Conservation (phyloP, 2,113 vertebrate species). For the Callionymus lyra region DNA sequence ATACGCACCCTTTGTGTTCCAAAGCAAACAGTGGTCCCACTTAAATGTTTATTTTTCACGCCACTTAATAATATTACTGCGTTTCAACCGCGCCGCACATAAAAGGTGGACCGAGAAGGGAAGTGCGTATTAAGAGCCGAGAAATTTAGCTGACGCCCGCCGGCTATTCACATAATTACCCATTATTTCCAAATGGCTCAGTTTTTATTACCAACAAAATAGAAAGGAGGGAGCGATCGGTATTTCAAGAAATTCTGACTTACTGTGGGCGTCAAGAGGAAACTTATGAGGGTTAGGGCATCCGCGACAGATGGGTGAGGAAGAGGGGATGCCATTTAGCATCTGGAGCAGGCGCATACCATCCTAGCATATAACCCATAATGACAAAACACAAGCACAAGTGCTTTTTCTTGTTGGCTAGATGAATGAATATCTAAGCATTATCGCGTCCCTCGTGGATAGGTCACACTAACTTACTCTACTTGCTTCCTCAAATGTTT, state of each 20-base stretch:
- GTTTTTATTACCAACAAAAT: constrained; percentile 19
- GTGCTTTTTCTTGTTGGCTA: no score
- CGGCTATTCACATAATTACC: constrained; percentile 32
- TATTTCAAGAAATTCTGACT: constrained; percentile 16
- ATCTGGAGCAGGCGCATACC: no score
- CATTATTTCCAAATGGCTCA: constrained; percentile 11
- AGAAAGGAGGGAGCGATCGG: constrained; percentile 34
- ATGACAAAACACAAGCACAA: no score
- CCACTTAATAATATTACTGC: constrained; percentile 27
- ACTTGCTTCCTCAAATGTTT: no score
- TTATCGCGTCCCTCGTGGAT: no score
- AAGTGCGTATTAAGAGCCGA: neutral
- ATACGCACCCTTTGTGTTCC: constrained; percentile 42
- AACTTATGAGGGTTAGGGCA: constrained; percentile 19
- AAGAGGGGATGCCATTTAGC: neutral
- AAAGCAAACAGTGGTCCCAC: constrained; percentile 40
- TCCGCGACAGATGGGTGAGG: constrained; percentile 26
- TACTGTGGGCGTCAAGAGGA: constrained; percentile 8
- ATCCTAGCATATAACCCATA: no score
- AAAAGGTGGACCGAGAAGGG: neutral
- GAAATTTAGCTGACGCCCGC: constrained; percentile 20
- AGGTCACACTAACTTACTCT: no score
- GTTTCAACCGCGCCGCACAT: constrained; percentile 20
- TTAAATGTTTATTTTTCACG: constrained; percentile 35
- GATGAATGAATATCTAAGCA: no score